Conservation (phyloP, 2,113 vertebrate species). For the Danio rerio region DNA sequence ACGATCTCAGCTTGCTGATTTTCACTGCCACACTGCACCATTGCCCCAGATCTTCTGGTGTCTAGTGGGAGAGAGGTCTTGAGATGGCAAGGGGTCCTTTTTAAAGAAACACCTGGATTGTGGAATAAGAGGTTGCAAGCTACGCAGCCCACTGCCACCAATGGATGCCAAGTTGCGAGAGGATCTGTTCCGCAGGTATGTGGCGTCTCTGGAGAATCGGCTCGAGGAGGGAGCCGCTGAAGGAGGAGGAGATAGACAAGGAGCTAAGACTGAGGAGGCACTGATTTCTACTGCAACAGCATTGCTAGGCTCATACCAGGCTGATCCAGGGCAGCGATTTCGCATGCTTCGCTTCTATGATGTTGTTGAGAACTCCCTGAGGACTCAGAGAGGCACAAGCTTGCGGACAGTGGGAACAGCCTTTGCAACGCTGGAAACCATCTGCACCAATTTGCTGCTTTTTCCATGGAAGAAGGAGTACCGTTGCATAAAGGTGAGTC, state of each 20-base stretch:
- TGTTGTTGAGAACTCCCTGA: conserved; percentile 87
- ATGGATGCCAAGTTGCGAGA: conserved; percentile 98
- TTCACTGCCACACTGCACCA: not conserved
- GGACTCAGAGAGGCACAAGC: conserved; percentile 84
- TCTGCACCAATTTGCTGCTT: conserved; percentile 94
- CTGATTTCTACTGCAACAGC: conserved; percentile 89
- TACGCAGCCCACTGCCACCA: conserved; percentile 68
- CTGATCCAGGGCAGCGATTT: conserved; percentile 90
- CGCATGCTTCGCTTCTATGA: conserved; percentile 94
- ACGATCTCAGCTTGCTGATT: conserved; percentile 64
- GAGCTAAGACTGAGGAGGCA: conserved; percentile 80
- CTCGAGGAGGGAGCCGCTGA: conserved; percentile 78
- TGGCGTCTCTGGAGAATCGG: conserved; percentile 88
- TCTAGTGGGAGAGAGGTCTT: conserved; percentile 33
- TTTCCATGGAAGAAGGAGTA: conserved; percentile 99
- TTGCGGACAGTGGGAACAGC: conserved; percentile 85
- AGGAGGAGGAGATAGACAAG: conserved; percentile 67
- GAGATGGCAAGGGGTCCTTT: conserved; percentile 66
- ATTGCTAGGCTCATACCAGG: conserved; percentile 90
- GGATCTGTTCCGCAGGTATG: conserved; percentile 95
- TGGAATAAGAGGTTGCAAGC: conserved; percentile 67
- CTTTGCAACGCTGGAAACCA: conserved; percentile 87
- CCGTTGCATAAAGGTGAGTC: conserved; percentile 91
- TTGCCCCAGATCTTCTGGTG: not conserved
- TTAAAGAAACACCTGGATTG: conserved; percentile 62